Evolutionary conservation across 2,797 vertebrate species (phyloP).

Genomic region (Mus spretus): DNA sequence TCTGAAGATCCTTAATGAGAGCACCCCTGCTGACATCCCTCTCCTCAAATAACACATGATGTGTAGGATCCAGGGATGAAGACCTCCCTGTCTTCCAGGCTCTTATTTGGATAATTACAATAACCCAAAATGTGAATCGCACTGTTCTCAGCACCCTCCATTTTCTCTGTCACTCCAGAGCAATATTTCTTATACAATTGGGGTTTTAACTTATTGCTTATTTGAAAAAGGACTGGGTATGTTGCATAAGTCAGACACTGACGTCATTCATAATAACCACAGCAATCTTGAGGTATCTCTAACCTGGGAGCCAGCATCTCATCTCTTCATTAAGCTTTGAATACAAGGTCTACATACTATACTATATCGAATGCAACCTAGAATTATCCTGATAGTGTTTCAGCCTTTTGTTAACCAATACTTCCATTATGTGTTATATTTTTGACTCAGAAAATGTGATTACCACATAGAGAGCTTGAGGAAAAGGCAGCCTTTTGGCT

Average conservation of each 20-base stretch:
- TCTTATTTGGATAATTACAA: neutral
- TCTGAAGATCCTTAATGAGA: neutral
- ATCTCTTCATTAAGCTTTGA: neutral
- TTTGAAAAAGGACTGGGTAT: constrained; percentile 25
- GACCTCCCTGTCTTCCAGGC: neutral
- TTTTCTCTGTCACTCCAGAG: constrained; percentile 50
- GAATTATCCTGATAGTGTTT: neutral
- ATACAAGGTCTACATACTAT: neutral
- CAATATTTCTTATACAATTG: constrained; percentile 58
- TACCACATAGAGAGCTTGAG: neutral
- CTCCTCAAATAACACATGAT: neutral
- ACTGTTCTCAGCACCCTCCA: neutral
- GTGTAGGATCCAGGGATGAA: neutral
- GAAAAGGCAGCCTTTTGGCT: constrained; percentile 34
- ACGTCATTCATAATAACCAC: constrained; percentile 10
- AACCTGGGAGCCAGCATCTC: constrained; percentile 23
- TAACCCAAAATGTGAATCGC: constrained; percentile 2
- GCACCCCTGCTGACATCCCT: neutral
- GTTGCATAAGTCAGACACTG: neutral
- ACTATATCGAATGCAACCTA: neutral
- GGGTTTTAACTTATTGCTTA: constrained; percentile 27
- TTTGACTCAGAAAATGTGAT: constrained; percentile 34
- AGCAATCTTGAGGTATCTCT: constrained; percentile 38
- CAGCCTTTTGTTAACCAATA: neutral
- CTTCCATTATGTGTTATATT: constrained; percentile 39